These are phyloP conservation scores for Phyllotreta striolata DNA, from an alignment of 2,888 invertebrate genomes.

Conservation along the genomic window DNA sequence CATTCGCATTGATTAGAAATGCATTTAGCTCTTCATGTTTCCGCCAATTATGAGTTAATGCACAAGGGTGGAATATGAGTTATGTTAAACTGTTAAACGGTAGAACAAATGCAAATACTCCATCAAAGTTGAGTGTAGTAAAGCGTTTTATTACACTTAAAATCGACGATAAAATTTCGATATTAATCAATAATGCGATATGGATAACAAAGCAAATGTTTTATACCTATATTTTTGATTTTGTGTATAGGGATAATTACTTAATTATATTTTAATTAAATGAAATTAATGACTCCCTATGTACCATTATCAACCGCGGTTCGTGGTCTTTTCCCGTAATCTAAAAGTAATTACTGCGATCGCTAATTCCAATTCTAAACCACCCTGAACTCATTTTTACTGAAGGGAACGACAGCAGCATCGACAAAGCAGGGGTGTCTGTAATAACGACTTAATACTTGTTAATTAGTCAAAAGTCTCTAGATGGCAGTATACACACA, in stretches of 20 bases:
- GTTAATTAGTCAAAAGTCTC: conserved; percentile 50
- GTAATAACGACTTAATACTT: conserved; percentile 50
- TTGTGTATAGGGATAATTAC: too few relatives aligned
- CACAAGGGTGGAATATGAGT: conserved; percentile 24
- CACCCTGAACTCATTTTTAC: conserved; percentile 44
- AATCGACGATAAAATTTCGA: neutral
- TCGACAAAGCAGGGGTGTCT: conserved; percentile 41
- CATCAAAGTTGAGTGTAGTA: conserved; percentile 8
- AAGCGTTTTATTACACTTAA: neutral
- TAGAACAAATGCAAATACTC: conserved; percentile 18
- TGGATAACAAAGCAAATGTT: too few relatives aligned
- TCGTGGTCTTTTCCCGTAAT: conserved; percentile 39
- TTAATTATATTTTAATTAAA: too few relatives aligned
- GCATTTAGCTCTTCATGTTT: conserved; percentile 29
- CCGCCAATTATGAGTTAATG: conserved; percentile 28
- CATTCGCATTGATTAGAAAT: conserved; percentile 25
- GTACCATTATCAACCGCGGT: too few relatives aligned
- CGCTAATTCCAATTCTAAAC: conserved; percentile 45
- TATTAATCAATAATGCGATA: too few relatives aligned
- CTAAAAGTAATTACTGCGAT: conserved; percentile 48
- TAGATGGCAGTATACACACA: conserved; percentile 47
- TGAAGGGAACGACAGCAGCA: conserved; percentile 1
- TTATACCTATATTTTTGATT: too few relatives aligned
- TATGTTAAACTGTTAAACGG: conserved; percentile 8
- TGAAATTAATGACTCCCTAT: too few relatives aligned